These are phyloP conservation scores for Meles meles DNA, from an alignment of 2,113 vertebrate species.

Conservation along the genomic window DNA sequence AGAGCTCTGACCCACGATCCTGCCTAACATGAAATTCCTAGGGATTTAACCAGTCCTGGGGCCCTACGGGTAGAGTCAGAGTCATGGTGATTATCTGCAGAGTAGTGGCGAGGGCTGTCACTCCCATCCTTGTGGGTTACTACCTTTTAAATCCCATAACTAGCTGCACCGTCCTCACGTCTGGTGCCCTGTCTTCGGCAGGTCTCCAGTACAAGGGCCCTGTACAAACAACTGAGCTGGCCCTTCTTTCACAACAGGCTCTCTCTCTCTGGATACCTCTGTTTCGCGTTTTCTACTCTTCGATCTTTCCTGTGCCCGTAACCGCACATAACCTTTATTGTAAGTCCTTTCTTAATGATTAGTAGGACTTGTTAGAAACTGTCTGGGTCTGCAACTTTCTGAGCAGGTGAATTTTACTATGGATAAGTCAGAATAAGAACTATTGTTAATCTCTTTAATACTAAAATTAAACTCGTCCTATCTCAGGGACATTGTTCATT, in stretches of 20 bases:
- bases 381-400: not conserved
- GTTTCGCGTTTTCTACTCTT: not conserved
- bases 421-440: not conserved
- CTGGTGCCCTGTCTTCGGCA: not conserved
- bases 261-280: not conserved
- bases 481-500: not conserved
- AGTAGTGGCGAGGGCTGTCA: not conserved
- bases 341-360: not conserved
- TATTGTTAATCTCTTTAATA: conserved; percentile 51
- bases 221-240: not conserved
- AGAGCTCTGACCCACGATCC: not conserved
- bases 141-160: not conserved
- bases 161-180: not conserved
- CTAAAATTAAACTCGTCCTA: conserved; percentile 62
- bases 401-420: conserved; percentile 15
- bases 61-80: not conserved
- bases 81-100: not conserved
- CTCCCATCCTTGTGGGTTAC: not conserved
- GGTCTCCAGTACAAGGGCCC: not conserved
- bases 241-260: not conserved
- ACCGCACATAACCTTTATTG: not conserved
- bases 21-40: conserved; percentile 29
- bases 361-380: not conserved
- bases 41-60: not conserved
- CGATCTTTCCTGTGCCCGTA: not conserved